Base-by-base conservation (phyloP, 2,888 invertebrate genomes). In the Lochmaea crataegi region DNA sequence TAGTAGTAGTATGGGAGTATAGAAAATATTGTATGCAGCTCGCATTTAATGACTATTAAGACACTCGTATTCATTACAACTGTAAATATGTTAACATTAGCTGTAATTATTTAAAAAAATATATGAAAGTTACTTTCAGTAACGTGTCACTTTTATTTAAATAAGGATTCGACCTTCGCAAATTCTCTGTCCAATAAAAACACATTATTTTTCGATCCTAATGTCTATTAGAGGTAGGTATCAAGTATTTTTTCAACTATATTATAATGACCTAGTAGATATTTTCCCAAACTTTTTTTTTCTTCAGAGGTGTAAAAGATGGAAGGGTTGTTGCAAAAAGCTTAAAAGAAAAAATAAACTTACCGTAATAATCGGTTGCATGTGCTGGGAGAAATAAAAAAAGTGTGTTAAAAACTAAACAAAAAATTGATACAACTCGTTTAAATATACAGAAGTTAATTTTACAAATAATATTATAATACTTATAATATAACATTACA, bases 281-380 rank as follows among this genome's bases (percentile, higher is more conserved):
- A 48, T 48, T 48, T 48, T 48, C 14, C 48, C 48, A 4, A n/a
- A 14, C 14, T n/a, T 38, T 38, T 38, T 48, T 48, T n/a, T 53
- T 53, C 10, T 53, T 53, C 18, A 53, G 10, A 53, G 53, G 7
- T 53, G 10, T 16, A 10, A 53, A 18, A 53, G 18, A 53, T 18
- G 16, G 58, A 41, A 22, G 53, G 22, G 41, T 26, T 53, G 18
- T 61, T 38, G 69, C 60, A 18, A 67, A 41, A 71, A 71, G 73
- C 73, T 48, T 65, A 73, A 58, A 68, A 74, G 56, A 71, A 69
- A 75, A 76, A 73, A 71, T 67, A 66, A 72, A 96, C 97, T 97
- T 96, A 98, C 97, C 97, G 96, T 97, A 97, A 91, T 97, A 97
- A 91, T 97, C 97, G 92, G 97, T 95, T 88, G 96, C 95, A 93